Conservation (phyloP, 2,113 vertebrate genomes). For the Amblyornis subalaris region DNA sequence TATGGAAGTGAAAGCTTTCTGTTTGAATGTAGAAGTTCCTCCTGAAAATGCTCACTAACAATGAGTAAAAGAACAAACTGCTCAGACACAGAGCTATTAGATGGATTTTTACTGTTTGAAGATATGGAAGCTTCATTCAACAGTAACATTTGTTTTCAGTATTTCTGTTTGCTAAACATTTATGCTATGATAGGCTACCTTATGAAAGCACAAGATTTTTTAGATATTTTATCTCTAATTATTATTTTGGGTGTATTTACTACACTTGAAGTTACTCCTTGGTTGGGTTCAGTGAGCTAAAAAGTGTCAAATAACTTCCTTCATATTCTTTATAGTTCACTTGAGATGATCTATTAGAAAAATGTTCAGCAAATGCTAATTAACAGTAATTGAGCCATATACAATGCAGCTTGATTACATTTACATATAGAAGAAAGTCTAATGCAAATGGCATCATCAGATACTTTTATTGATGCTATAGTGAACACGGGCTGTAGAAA, state of each 20-base stretch:
- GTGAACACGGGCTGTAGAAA: background rate
- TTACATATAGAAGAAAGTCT: constrained; percentile 27
- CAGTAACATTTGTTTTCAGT: background rate
- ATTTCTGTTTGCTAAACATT: background rate
- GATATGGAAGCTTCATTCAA: background rate
- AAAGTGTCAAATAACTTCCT: constrained; percentile 1
- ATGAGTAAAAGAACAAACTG: background rate
- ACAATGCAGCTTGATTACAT: constrained; percentile 55
- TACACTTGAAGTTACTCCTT: background rate
- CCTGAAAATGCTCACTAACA: background rate
- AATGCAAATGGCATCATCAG: constrained; percentile 18
- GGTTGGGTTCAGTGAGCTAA: background rate
- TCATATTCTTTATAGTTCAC: constrained; percentile 20
- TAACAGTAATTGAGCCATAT: constrained; percentile 33
- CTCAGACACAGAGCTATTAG: background rate
- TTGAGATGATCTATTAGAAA: constrained; percentile 14
- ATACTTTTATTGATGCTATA: background rate
- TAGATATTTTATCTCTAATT: background rate
- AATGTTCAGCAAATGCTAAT: constrained; percentile 4
- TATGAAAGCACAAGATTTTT: background rate
- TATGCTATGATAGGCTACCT: background rate
- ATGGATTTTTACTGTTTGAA: background rate
- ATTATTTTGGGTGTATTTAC: background rate
- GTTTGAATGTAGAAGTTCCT: background rate
- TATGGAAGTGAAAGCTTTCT: background rate